Evolutionary conservation across 2,113 vertebrate species (phyloP).

Genomic region (Leptocoma aspasia): DNA sequence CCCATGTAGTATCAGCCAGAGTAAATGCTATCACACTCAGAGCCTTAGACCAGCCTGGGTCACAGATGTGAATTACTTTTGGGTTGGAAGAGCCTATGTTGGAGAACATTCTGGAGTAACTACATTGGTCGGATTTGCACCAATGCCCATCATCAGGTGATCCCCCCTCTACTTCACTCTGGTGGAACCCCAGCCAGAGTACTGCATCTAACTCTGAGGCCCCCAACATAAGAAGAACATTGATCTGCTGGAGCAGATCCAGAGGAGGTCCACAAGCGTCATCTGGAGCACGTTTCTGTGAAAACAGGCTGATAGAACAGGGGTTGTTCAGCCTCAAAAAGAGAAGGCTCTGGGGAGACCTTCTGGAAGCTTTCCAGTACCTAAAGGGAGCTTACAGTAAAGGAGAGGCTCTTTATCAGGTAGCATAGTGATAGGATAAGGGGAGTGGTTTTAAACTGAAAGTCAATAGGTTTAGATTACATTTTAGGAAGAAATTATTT

Average conservation of each 20-base stretch:
- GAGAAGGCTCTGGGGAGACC: not conserved
- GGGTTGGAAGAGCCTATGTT: fast-evolving
- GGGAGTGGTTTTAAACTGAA: not conserved
- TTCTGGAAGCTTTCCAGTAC: not conserved
- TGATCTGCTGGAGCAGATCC: not conserved
- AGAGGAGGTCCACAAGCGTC: not conserved
- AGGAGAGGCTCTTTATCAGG: not conserved
- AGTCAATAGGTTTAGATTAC: not conserved
- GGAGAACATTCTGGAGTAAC: not conserved
- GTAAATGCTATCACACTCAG: not conserved
- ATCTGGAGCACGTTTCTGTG: not conserved
- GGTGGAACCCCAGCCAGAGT: not conserved
- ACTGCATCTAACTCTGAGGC: not conserved
- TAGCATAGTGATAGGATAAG: not conserved
- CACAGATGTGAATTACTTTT: not conserved
- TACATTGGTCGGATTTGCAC: not conserved
- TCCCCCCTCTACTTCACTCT: not conserved
- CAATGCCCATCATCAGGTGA: not conserved
- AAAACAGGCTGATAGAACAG: not conserved
- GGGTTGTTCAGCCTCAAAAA: not conserved
- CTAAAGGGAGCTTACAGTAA: not conserved
- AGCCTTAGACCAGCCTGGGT: not conserved
- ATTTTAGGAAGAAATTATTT: not conserved
- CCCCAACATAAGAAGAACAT: not conserved
- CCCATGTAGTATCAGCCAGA: not conserved